Evolutionary conservation across 2,797 vertebrate genomes (phyloP).

Genomic region (Falco columbarius): DNA sequence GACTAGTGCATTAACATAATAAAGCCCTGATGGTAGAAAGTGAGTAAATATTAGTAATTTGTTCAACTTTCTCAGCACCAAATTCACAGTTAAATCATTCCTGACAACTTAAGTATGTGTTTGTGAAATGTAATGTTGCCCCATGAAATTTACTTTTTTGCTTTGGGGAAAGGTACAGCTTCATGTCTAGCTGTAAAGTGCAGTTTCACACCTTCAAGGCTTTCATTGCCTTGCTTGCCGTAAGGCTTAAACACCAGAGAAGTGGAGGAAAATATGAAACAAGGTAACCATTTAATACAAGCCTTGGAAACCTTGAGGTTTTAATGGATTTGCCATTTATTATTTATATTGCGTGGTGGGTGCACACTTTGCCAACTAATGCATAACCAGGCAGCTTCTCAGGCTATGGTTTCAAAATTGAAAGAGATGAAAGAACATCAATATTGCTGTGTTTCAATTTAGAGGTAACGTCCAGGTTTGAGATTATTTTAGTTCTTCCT

Average conservation of each 20-base stretch:
- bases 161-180: background rate
- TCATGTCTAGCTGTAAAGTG: background rate
- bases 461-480: background rate
- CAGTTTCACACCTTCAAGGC: background rate
- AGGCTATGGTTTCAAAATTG: background rate
- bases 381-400: background rate
- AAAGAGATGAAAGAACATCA: background rate
- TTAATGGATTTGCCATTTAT: conserved; percentile 42
- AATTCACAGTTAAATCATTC: background rate
- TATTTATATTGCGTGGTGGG: conserved; percentile 17
- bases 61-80: background rate
- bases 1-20: background rate
- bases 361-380: conserved; percentile 6
- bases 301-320: background rate
- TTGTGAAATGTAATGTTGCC: background rate
- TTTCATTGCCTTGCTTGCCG: background rate
- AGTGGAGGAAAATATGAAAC: background rate
- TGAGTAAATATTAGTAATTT: background rate
- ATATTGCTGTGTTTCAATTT: conserved; percentile 1
- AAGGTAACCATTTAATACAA: background rate
- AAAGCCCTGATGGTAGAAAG: background rate
- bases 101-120: background rate
- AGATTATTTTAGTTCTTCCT: conserved; percentile 30
- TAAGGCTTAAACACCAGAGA: background rate
- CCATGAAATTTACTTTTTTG: background rate